Evolutionary conservation across 1,140 invertebrate species (phyloP), one percentile per base, ranked within the genome.

Genomic region (Harpegnathos saltator): DNA sequence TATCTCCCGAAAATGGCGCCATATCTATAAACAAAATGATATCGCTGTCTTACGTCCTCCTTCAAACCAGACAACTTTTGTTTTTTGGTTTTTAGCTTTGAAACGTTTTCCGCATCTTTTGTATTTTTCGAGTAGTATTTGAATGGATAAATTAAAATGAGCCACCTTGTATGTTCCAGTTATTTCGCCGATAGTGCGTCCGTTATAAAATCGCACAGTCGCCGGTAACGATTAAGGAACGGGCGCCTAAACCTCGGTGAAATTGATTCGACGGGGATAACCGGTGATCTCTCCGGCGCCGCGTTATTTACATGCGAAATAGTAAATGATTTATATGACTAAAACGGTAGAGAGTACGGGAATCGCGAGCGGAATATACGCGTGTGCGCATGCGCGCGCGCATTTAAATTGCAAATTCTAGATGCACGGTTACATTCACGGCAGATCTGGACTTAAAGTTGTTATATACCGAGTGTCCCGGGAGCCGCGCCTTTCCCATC

Each of bases 391-490:
- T n/a, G n/a, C n/a, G n/a, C 29, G 52, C 29, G 48, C 29, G 29
- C 48, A 77, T 77, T 66, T 77, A 66, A 77, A 77, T 77, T 77
- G 74, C 74, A 77, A 77, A 77, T 77, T 66, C 29, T 54, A 66
- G 48, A 66, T 66, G 24, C 29, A 17, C 33, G 62, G 50, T 66
- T 75, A 75, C 59, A 62, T 44, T 44, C 2, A 19, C 74, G 61
- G 26, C 48, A 50, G 11, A 65, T 66, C 61, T n/a, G 50, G 66
- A 66, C 74, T 77, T 54, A 38, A 77, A 77, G 19, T 77, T 56
- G 50, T 66, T 75, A 75, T 75, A 75, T 29, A 17, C 44, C 9
- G 48, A 75, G 14, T 26, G 29, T 38, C 61, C 61, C 74, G 48
- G 24, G 74, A 56, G 74, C 22, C 61, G 15, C 17, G 62, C 74